phyloP scores from a whole-genome alignment of 2,113 vertebrate genomes.

The Odontesthes bonariensis region DNA sequence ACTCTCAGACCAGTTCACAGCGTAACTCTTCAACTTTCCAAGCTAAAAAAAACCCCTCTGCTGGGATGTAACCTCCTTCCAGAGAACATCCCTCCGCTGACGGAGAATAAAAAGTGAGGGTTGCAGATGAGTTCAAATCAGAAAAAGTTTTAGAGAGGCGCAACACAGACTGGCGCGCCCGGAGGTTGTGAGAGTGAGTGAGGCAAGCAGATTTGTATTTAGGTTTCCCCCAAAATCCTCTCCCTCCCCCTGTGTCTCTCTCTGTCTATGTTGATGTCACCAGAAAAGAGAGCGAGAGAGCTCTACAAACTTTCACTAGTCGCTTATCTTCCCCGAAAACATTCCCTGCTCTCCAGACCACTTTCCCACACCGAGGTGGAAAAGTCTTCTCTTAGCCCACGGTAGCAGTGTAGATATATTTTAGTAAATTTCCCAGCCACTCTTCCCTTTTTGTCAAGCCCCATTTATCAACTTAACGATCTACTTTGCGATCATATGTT shows the following conservation, averaged over 20 bases:
- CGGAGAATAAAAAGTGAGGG: slow-evolving; percentile 53
- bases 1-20: slow-evolving; percentile 45
- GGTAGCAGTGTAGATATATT: background rate
- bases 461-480: slow-evolving; percentile 52
- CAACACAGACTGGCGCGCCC: slow-evolving; percentile 68
- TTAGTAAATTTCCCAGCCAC: slow-evolving; percentile 38
- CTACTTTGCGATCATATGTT: slow-evolving; percentile 37
- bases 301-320: slow-evolving; percentile 63
- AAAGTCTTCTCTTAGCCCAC: slow-evolving; percentile 3
- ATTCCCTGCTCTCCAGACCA: slow-evolving; percentile 1
- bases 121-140: slow-evolving; percentile 51
- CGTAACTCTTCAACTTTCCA: slow-evolving; percentile 43
- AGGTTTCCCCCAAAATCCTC: slow-evolving; percentile 81
- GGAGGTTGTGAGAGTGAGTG: slow-evolving; percentile 67
- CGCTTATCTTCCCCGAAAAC: slow-evolving; percentile 38
- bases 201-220: slow-evolving; percentile 68
- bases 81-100: slow-evolving; percentile 63
- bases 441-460: slow-evolving; percentile 15
- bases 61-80: slow-evolving; percentile 57
- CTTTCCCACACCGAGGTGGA: slow-evolving; percentile 53
- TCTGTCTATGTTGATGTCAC: slow-evolving; percentile 81
- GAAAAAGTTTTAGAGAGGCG: slow-evolving; percentile 69
- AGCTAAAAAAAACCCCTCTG: slow-evolving; percentile 59
- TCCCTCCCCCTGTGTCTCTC: slow-evolving; percentile 26
- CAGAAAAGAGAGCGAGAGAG: slow-evolving; percentile 34